phyloP scores from a whole-genome alignment of 2,888 invertebrate species.

The Cheilosia grossa region DNA sequence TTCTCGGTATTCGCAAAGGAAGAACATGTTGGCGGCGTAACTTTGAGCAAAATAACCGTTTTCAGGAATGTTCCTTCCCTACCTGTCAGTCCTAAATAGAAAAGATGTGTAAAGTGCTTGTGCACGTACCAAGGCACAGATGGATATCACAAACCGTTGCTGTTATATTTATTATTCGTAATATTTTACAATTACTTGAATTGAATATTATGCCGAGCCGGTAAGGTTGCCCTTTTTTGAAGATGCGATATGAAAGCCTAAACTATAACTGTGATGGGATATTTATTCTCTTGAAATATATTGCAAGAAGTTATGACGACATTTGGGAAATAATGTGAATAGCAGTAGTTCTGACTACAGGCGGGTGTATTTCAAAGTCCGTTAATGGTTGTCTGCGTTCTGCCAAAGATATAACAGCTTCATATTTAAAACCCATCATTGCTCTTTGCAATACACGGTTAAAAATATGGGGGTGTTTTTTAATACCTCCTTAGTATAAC shows the following conservation, averaged over 20 bases:
- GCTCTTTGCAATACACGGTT: no score
- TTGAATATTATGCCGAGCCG: conserved; percentile 10
- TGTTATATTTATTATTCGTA: conserved; percentile 15
- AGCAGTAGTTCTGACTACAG: no score
- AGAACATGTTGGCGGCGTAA: background rate
- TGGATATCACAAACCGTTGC: conserved; percentile 2
- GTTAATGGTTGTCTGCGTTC: no score
- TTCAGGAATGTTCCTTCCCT: conserved; percentile 6
- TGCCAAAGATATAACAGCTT: no score
- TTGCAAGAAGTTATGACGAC: background rate
- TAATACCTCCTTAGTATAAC: no score
- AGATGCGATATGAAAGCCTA: background rate
- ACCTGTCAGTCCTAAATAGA: conserved; percentile 17
- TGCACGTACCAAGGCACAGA: background rate
- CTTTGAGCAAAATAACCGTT: conserved; percentile 2
- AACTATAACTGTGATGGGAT: background rate
- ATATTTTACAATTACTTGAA: conserved; percentile 20
- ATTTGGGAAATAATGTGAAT: no score
- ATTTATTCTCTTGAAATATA: background rate
- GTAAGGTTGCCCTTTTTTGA: background rate
- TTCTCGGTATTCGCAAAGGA: background rate
- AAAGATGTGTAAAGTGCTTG: conserved; percentile 13
- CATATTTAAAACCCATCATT: no score
- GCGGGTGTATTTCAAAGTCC: no score
- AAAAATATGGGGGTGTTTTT: no score